A percentile compares a stretch with the other conserved stretches of the same genome.
These are phyloP conservation scores for Cichlasoma orientale DNA, from an alignment of 2,797 vertebrate genomes.

Conservation along the genomic window DNA sequence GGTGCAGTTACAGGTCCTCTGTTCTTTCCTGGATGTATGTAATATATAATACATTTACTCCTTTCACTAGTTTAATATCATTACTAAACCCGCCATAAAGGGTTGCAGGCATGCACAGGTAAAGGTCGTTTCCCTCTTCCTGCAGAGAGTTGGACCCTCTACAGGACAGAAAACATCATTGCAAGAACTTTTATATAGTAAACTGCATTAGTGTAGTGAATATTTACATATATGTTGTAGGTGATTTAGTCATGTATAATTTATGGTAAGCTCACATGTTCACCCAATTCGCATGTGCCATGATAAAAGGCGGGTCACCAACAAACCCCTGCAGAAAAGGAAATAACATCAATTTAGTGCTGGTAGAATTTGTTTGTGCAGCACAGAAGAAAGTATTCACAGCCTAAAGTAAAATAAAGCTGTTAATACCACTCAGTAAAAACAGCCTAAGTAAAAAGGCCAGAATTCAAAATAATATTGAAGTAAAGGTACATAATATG, in stretches of 20 bases:
- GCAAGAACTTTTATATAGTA: background rate
- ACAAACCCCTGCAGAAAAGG: background rate
- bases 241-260: background rate
- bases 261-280: background rate
- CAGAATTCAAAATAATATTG: background rate
- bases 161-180: background rate
- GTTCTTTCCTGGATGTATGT: background rate
- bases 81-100: constrained; percentile 6
- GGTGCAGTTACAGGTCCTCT: background rate
- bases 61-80: background rate
- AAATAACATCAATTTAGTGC: background rate
- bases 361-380: too few relatives aligned
- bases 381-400: background rate
- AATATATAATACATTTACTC: background rate
- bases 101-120: background rate
- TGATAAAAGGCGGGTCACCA: background rate
- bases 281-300: background rate
- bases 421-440: too few relatives aligned
- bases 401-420: too few relatives aligned
- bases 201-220: background rate
- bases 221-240: background rate
- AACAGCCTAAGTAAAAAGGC: too few relatives aligned
- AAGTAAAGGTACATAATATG: background rate
- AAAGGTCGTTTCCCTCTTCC: constrained; percentile 33
- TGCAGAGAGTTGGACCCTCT: constrained; percentile 5